phyloP scores from a whole-genome alignment of 2,888 invertebrate genomes.

The Epirrhoe alternata region DNA sequence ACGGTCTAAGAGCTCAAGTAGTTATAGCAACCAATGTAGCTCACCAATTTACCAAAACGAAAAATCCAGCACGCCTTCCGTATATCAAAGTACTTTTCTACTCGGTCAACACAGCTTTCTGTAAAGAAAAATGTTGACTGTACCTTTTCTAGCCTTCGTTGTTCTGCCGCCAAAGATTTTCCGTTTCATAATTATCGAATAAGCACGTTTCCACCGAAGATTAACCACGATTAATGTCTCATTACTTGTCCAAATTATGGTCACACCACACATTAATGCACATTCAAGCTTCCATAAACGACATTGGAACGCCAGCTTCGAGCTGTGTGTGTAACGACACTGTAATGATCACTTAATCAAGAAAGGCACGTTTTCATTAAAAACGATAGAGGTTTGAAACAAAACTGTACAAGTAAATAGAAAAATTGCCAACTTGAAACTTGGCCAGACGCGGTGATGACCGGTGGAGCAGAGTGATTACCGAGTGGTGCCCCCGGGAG shows the following conservation, averaged over 20 bases:
- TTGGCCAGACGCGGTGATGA: no score
- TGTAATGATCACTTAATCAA: slow-evolving; percentile 74
- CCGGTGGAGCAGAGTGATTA: no score
- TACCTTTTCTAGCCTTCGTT: neutral
- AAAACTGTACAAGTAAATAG: neutral
- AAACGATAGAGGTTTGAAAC: slow-evolving; percentile 24
- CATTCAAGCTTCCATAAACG: slow-evolving; percentile 59
- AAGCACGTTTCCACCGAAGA: slow-evolving; percentile 44
- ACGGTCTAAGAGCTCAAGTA: no score
- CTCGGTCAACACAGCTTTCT: no score
- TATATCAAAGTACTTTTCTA: no score
- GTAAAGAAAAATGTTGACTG: no score
- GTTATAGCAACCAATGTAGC: no score
- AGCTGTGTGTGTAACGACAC: slow-evolving; percentile 60
- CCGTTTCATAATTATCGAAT: slow-evolving; percentile 18
- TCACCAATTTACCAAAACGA: no score
- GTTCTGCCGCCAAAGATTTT: neutral
- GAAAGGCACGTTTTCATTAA: slow-evolving; percentile 58
- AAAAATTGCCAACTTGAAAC: no score
- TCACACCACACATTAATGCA: slow-evolving; percentile 52
- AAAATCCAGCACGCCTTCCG: no score
- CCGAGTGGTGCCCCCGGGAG: no score
- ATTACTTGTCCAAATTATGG: slow-evolving; percentile 57
- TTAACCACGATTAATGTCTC: slow-evolving; percentile 64
- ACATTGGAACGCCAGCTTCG: slow-evolving; percentile 50